Evolutionary conservation across 1,140 invertebrate species (phyloP).

Genomic region (Drosophila santomea): DNA sequence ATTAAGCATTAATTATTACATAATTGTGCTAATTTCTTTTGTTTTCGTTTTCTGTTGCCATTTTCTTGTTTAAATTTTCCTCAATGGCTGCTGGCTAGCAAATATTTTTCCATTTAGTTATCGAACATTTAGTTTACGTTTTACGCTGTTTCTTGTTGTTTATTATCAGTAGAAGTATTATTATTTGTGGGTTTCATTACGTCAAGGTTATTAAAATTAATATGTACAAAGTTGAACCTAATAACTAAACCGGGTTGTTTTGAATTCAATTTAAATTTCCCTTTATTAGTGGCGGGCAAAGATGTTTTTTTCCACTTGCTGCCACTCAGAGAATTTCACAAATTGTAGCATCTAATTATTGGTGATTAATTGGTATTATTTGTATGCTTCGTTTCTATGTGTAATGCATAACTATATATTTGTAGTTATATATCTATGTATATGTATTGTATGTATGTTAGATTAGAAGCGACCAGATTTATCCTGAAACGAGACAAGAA

Average conservation of each 20-base stretch:
- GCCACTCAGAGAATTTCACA: constrained; percentile 66
- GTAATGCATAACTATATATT: constrained; percentile 54
- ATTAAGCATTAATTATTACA: constrained; percentile 78
- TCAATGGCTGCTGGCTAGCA: constrained; percentile 18
- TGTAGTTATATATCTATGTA: constrained; percentile 46
- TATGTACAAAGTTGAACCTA: constrained; percentile 75
- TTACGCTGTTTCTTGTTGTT: constrained; percentile 60
- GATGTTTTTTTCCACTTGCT: constrained; percentile 15
- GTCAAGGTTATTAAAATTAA: constrained; percentile 74
- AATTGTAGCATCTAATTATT: constrained; percentile 77
- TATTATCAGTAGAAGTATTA: constrained; percentile 33
- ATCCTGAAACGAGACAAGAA: constrained; percentile 55
- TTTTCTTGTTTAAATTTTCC: constrained; percentile 14
- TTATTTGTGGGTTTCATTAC: constrained; percentile 61
- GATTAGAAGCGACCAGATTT: constrained; percentile 79
- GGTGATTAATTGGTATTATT: constrained; percentile 66
- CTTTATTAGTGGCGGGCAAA: constrained; percentile 15
- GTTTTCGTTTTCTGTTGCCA: constrained; percentile 18
- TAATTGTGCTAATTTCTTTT: constrained; percentile 74
- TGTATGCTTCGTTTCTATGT: constrained; percentile 57
- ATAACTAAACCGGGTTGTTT: constrained; percentile 53
- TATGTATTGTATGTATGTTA: constrained; percentile 67
- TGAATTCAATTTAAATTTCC: constrained; percentile 28
- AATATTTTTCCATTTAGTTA: constrained; percentile 24
- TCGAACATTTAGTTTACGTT: constrained; percentile 69